These are phyloP conservation scores for Dasyornis broadbenti DNA, from an alignment of 2,113 vertebrate species.

Conservation along the genomic window DNA sequence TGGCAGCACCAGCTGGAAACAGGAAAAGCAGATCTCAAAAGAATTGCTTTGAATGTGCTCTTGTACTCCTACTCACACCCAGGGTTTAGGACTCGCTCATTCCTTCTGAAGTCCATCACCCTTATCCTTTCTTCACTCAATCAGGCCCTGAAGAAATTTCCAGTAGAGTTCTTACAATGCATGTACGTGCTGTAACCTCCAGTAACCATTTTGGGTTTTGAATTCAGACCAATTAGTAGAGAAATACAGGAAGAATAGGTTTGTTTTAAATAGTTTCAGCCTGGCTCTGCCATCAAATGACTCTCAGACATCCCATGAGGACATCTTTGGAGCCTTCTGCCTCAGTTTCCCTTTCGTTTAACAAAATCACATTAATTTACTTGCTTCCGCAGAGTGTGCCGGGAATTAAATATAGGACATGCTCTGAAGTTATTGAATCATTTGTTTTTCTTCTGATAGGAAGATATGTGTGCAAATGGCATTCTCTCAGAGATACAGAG, in stretches of 20 bases:
- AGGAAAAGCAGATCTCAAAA: neutral
- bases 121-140: neutral
- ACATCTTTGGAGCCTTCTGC: neutral
- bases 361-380: neutral
- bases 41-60: neutral
- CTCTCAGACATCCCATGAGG: accelerated
- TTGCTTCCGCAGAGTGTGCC: neutral
- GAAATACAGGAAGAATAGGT: neutral
- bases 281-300: neutral
- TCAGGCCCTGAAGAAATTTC: neutral
- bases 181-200: neutral
- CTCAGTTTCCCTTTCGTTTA: neutral
- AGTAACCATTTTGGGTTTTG: neutral
- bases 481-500: neutral
- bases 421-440: neutral
- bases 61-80: neutral
- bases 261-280: neutral
- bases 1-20: neutral
- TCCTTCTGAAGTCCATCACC: neutral
- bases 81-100: neutral
- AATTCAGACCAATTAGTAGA: neutral
- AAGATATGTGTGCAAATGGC: neutral
- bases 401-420: neutral
- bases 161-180: neutral
- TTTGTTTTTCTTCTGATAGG: neutral